Base-by-base conservation (phyloP, 2,888 invertebrate genomes). In the Campopleginae sp. region DNA sequence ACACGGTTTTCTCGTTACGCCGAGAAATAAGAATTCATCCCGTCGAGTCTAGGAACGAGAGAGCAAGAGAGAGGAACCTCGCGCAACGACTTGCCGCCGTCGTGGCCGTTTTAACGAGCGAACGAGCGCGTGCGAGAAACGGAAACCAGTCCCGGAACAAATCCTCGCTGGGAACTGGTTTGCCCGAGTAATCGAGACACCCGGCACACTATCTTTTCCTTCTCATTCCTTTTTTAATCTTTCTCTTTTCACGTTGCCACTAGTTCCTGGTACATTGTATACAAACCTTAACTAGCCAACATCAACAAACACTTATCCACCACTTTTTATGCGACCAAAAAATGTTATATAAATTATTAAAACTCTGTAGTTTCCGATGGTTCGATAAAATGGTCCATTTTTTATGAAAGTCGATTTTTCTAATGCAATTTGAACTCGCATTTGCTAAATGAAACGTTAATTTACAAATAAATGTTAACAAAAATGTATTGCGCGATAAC, bases 131-230 rank as follows among this genome's bases (percentile, higher is more conserved):
- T 84, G 86, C 87, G 90, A 89, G 90, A 90, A 90, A 89, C 91
- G 91, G 91, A 91, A 92, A 92, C 90, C 89, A 89, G 91, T 91
- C 90, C 91, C 91, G 91, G 90, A 91, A 91, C 90, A 89, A 90
- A 92, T 91, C 82, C 78, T 44, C 33, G 80, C 86, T 86, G 83
- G 87, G 89, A 90, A 91, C 90, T 87, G 90, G 91, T 91, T 90
- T 90, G 79, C 78, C 84, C 71, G 79, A 82, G 85, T 86, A 82
- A 83, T 85, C 85, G 82, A 76, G 71, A 72, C 63, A 78, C 80
- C 54, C 80, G 76, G 80, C 82, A 70, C 81, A 79, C 80, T 74
- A 80, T 79, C 77, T 80, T 76, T 78, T 85, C 65, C 77, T 84
- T 83, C 77, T 82, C 68, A 84, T 44, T 31, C 80, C 77, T 80